Evolutionary conservation across 2,797 vertebrate genomes (phyloP), one percentile per base, ranked within the genome.

Genomic region (Pyrocephalus nanus): DNA sequence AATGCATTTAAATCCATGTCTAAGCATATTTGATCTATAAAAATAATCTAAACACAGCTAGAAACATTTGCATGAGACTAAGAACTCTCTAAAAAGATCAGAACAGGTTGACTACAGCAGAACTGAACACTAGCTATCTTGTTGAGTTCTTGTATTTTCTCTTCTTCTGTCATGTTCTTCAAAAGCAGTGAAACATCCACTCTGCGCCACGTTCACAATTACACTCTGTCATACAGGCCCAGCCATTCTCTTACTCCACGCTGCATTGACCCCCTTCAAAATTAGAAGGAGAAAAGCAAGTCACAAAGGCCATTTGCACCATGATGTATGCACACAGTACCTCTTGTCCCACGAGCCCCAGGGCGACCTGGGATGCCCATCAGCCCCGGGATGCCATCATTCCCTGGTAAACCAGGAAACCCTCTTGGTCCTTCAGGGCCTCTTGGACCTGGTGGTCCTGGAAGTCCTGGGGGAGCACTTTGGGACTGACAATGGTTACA

Each of bases 401-500:
- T 97, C 60, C 99, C 99, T 25, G 97, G 98, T 53, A 98, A 93
- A 60, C 99, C 99, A 84, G 99, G 98, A 96, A 98, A 97, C 18
- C 99, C 99, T 94, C 98, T 98, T 21, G 97, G 96, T 76, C 99
- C 99, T 95, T 98, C 98, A 16, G 98, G 97, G 57, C 99, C 99
- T 34, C 87, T 69, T 64, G 98, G 98, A 61, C 99, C 98, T 12
- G 98, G 97, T 17, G 97, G 97, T 45, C 98, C 99, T 54, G 99
- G 98, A 88, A 97, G 89, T 40, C 98, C 99, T 1, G 98, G 97
- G 30, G 97, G 92, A 58, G 99, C 98, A 11, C 96, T 95, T 43
- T 97, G 98, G 62, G 97, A 98, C 18, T 98, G 98, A 95, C 99
- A 99, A 30, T 97, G 98, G 83, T 98, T 97, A 97, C 99, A 99